Evolutionary conservation across 2,113 vertebrate species (phyloP), one percentile per base, ranked within the genome.

Genomic region (Aegotheles bennettii): DNA sequence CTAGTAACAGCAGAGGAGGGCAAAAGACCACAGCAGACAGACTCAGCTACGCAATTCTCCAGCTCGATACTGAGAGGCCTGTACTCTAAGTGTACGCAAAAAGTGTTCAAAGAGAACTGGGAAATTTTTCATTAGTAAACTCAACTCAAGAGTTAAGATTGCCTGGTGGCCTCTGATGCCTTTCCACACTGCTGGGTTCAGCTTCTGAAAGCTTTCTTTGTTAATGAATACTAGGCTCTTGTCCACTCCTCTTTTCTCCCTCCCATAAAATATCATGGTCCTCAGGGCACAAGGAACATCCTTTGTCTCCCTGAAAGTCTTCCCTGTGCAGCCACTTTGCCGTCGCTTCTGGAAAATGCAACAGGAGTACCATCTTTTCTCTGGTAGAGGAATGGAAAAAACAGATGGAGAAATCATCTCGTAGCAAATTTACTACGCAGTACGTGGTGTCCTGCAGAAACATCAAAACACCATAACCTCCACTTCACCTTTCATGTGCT

Each of bases 191-290:
- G 69, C 61, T 89, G 70, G 70, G 91, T 95, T 70, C 84, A 82
- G 93, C 80, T 94, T 84, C 93, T 97, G 91, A 96, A 96, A 96
- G 96, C 91, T 84, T 96, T 64, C 91, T 97, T 96, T 97, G 95
- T 97, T 87, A 91, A 93, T 15, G 84, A 95, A 97, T 96, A 97
- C 95, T 93, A 92, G 87, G 95, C 96, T 93, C 93, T 96, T 95
- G 96, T 97, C 91, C 87, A 87, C 84, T 82, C 74, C 69, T 94
- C 87, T 84, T 84, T 95, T 92, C 71, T 90, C 87, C 80, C 89
- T 91, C 77, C 84, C 89, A 84, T 95, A 96, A 95, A 96, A 94
- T 91, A 96, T 89, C 87, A 84, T 76, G 81, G 94, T 94, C 95
- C 93, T 91, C 77, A 38, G 94, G 94, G 87, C 91, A 95, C 57